phyloP scores from a whole-genome alignment of 2,113 vertebrate species.

The Mesocricetus auratus region DNA sequence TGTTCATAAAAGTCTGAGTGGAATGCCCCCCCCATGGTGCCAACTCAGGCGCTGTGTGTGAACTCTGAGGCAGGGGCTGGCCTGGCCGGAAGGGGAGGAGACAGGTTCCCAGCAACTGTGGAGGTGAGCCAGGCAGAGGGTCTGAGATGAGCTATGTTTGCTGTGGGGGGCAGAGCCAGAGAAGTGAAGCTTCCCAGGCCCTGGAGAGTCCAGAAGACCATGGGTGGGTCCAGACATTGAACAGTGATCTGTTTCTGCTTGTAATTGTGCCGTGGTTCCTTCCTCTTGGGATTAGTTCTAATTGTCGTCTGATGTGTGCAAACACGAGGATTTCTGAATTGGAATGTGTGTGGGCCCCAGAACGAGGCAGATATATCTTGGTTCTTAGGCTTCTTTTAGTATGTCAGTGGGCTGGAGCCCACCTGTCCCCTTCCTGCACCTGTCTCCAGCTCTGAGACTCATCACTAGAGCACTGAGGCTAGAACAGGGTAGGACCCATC shows the following conservation, averaged over 20 bases:
- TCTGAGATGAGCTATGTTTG: background rate
- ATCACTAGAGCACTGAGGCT: too few relatives aligned
- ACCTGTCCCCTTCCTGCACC: background rate
- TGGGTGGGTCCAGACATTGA: background rate
- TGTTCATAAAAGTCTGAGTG: background rate
- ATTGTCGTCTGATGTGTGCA: background rate
- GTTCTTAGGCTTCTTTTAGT: too few relatives aligned
- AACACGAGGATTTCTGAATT: background rate
- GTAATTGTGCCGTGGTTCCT: background rate
- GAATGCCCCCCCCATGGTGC: background rate
- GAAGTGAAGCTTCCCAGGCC: background rate
- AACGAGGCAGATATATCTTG: background rate
- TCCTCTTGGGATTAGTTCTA: background rate
- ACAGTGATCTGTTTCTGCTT: background rate
- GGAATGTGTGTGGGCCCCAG: background rate
- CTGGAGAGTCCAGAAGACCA: background rate
- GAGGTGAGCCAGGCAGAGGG: background rate
- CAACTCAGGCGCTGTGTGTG: background rate
- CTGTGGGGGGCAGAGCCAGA: background rate
- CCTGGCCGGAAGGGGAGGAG: background rate
- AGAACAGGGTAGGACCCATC: background rate
- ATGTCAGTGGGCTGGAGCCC: background rate
- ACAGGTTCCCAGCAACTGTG: background rate
- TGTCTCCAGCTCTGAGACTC: background rate
- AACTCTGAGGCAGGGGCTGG: background rate